These are phyloP conservation scores for Sakesphorus luctuosus DNA, from an alignment of 2,113 vertebrate species.

Conservation along the genomic window DNA sequence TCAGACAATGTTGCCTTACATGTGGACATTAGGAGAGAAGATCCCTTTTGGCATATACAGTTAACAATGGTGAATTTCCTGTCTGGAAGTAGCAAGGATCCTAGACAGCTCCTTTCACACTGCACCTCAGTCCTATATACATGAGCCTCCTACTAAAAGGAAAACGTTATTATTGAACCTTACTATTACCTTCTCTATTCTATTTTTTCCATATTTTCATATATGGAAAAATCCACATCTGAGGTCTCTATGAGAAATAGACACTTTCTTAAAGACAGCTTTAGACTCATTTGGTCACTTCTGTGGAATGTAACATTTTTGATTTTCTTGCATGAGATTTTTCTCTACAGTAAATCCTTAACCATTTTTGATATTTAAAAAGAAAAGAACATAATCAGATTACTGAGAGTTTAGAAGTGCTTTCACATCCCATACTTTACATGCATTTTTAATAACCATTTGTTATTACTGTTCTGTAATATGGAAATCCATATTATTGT, in stretches of 20 bases:
- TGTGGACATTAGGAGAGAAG: neutral
- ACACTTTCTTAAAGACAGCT: neutral
- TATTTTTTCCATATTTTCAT: neutral
- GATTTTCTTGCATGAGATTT: neutral
- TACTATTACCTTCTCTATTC: neutral
- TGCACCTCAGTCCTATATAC: neutral
- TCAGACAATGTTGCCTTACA: neutral
- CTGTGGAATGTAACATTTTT: neutral
- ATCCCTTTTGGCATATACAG: neutral
- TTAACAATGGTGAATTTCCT: neutral
- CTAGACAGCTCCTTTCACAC: neutral
- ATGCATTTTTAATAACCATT: conserved; percentile 74
- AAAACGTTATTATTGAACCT: neutral
- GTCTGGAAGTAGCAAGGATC: neutral
- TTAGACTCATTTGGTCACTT: neutral
- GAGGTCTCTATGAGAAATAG: neutral
- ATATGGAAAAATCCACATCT: neutral
- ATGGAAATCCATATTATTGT: conserved; percentile 66
- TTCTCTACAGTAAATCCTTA: neutral
- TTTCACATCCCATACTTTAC: conserved; percentile 46
- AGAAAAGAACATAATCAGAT: neutral
- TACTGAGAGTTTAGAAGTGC: conserved; percentile 25
- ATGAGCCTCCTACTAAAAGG: neutral
- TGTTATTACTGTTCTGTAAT: conserved; percentile 62
- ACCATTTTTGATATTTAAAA: conserved; percentile 54